Evolutionary conservation across 2,113 vertebrate genomes (phyloP).

Genomic region (Semnornis frantzii): DNA sequence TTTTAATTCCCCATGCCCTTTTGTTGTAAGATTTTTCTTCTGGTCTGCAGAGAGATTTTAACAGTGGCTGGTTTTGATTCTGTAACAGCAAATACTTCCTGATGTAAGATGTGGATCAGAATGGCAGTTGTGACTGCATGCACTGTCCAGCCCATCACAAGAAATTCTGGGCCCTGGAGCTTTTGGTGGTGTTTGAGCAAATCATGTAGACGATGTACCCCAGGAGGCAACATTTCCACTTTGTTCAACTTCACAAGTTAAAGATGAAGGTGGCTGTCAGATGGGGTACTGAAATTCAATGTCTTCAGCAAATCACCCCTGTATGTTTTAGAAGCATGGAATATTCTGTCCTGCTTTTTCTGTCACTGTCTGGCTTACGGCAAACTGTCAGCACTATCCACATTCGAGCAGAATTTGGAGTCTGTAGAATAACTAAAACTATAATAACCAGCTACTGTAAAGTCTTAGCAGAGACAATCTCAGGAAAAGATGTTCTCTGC

Average conservation of each 20-base stretch:
- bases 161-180: slow-evolving; percentile 13
- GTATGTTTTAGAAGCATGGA: background rate
- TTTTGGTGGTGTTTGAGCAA: slow-evolving; percentile 31
- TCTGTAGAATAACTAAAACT: background rate
- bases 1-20: background rate
- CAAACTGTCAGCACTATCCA: slow-evolving; percentile 9
- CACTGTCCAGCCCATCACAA: background rate
- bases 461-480: background rate
- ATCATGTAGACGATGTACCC: slow-evolving; percentile 23
- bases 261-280: slow-evolving; percentile 43
- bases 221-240: slow-evolving; percentile 37
- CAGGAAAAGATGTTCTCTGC: background rate
- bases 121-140: background rate
- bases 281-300: slow-evolving; percentile 12
- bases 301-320: slow-evolving; percentile 5
- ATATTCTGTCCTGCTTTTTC: background rate
- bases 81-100: background rate
- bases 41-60: background rate
- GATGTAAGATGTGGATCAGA: background rate
- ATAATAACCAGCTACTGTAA: background rate
- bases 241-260: slow-evolving; percentile 34
- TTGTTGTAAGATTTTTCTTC: background rate
- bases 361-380: background rate
- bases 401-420: background rate
- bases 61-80: background rate